phyloP scores from a whole-genome alignment of 2,888 invertebrate genomes.

The Lepidochitona cinerea region DNA sequence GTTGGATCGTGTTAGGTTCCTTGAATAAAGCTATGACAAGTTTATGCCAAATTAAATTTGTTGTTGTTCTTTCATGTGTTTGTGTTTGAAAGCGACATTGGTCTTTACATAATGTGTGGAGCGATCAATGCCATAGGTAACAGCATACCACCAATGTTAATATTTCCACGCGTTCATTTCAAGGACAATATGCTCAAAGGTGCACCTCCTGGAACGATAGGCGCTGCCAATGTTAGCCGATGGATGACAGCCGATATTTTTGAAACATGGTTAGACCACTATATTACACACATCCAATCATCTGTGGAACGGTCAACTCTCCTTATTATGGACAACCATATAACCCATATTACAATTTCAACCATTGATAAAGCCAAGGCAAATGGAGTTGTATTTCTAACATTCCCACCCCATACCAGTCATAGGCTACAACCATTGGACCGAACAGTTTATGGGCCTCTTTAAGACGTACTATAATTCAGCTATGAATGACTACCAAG shows the following conservation, averaged over 20 bases:
- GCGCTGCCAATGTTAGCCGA: conserved; percentile 11
- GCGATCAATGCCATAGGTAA: conserved; percentile 8
- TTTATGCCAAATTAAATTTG: too few relatives aligned
- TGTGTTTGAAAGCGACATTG: too few relatives aligned
- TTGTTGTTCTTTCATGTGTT: too few relatives aligned
- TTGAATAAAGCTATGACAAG: too few relatives aligned
- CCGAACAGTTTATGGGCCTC: conserved; percentile 65
- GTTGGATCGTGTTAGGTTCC: too few relatives aligned
- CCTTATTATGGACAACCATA: conserved; percentile 53
- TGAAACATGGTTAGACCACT: conserved; percentile 39
- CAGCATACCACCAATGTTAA: conserved; percentile 14
- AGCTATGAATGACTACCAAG: conserved; percentile 49
- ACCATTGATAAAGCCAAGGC: conserved; percentile 53
- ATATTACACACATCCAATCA: conserved; percentile 41
- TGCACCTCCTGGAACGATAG: conserved; percentile 11
- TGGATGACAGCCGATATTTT: conserved; percentile 34
- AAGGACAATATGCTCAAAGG: conserved; percentile 7
- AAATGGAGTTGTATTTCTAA: conserved; percentile 64
- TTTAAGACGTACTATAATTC: conserved; percentile 59
- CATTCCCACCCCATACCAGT: conserved; percentile 65
- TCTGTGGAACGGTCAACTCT: conserved; percentile 43
- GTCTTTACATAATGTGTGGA: too few relatives aligned
- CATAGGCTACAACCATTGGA: conserved; percentile 70
- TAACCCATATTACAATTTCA: conserved; percentile 43
- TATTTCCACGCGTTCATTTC: conserved; percentile 19